Evolutionary conservation across 1,140 invertebrate species (phyloP).

Genomic region (Choristoneura fumiferana): DNA sequence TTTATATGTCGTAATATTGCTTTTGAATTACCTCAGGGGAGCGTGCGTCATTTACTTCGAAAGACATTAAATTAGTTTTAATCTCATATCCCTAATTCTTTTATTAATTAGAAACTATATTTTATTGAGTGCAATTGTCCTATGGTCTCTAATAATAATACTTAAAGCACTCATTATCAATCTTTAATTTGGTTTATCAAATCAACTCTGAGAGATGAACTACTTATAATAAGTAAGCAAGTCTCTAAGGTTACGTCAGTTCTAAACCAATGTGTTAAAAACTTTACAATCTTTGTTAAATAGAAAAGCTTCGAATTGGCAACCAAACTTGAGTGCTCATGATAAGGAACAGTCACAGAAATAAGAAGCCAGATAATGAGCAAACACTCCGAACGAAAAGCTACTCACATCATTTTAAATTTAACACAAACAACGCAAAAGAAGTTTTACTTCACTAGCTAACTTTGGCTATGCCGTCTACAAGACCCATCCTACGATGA

Average conservation of each 20-base stretch:
- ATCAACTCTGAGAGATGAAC: conserved; percentile 56
- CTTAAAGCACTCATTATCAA: conserved; percentile 71
- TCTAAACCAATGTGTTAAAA: conserved; percentile 63
- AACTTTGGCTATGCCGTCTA: conserved; percentile 74
- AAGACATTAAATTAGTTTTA: conserved; percentile 69
- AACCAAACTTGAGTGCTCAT: conserved; percentile 29
- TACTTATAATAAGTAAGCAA: conserved; percentile 62
- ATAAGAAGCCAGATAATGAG: conserved; percentile 6
- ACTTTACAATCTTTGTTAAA: conserved; percentile 44
- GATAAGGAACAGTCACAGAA: conserved; percentile 26
- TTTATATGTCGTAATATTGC: conserved; percentile 77
- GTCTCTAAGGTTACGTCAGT: conserved; percentile 60
- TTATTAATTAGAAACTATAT: conserved; percentile 62
- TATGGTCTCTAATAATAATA: conserved; percentile 62
- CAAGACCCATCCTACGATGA: conserved; percentile 49
- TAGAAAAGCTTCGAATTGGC: conserved; percentile 40
- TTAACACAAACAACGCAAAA: conserved; percentile 23
- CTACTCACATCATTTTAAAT: not conserved
- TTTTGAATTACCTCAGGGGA: conserved; percentile 74
- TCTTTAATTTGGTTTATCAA: conserved; percentile 67
- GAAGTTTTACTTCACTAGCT: conserved; percentile 60
- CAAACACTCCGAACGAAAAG: not conserved
- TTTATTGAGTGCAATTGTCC: conserved; percentile 58
- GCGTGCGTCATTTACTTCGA: conserved; percentile 68
- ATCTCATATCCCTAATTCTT: conserved; percentile 68